Percentiles rank a stretch among this genome's conserved stretches.
phyloP scores from a whole-genome alignment of 2,797 vertebrate species.

The Psittacula derbiana region DNA sequence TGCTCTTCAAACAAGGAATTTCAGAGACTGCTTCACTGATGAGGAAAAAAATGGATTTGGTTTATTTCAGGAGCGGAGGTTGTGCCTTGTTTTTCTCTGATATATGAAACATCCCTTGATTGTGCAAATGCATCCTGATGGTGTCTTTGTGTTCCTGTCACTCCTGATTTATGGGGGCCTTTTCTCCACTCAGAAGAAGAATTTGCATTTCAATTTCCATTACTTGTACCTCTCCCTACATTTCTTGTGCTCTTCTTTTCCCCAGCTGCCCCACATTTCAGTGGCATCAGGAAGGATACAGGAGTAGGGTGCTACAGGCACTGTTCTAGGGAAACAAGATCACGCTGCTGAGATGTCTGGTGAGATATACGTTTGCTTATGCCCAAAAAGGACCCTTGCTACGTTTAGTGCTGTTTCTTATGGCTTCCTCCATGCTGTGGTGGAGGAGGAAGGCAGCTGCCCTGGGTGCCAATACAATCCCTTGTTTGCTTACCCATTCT shows the following conservation, averaged over 20 bases:
- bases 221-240: slow-evolving; percentile 11
- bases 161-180: slow-evolving; percentile 74
- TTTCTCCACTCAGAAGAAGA: slow-evolving; percentile 55
- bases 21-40: slow-evolving; percentile 30
- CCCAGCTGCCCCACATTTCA: neutral
- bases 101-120: slow-evolving; percentile 66
- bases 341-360: rapidly evolving
- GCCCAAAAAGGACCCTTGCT: neutral
- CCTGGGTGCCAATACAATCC: neutral
- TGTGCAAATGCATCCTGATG: slow-evolving; percentile 74
- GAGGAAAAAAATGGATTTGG: slow-evolving; percentile 49
- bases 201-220: slow-evolving; percentile 76
- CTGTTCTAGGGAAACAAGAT: neutral
- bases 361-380: neutral
- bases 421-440: neutral
- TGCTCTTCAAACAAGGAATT: slow-evolving; percentile 56
- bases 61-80: slow-evolving; percentile 61
- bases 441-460: neutral
- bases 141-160: slow-evolving; percentile 75
- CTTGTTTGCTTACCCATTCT: rapidly evolving
- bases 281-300: rapidly evolving
- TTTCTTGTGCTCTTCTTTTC: neutral
- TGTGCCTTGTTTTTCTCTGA: slow-evolving; percentile 58
- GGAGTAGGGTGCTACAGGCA: neutral
- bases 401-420: neutral